These are phyloP conservation scores for Drosophila ustulata DNA, from an alignment of 2,888 invertebrate genomes.

Conservation along the genomic window DNA sequence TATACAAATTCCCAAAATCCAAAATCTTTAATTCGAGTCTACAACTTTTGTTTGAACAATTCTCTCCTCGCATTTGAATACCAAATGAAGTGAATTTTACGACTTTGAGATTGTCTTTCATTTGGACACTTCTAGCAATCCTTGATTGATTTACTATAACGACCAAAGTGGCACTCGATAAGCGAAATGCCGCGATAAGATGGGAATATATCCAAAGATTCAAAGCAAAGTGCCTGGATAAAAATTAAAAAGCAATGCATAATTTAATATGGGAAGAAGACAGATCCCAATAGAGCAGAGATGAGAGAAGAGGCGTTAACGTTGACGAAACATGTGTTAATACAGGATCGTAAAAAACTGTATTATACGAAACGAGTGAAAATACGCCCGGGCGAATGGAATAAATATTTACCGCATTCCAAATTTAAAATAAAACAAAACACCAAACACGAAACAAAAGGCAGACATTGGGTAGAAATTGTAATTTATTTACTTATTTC, in stretches of 20 bases:
- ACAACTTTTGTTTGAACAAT: constrained; percentile 1
- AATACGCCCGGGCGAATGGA: constrained; percentile 23
- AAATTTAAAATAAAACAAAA: constrained; percentile 70
- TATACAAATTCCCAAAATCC: not conserved
- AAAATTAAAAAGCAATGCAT: constrained; percentile 46
- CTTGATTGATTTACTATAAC: constrained; percentile 60
- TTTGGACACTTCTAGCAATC: constrained; percentile 6
- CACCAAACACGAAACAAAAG: constrained; percentile 37
- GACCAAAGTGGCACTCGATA: constrained; percentile 46
- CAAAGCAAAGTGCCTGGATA: constrained; percentile 42
- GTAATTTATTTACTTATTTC: constrained; percentile 66
- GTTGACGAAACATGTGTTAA: constrained; percentile 74
- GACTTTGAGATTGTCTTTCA: constrained; percentile 3
- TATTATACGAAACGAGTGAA: constrained; percentile 38
- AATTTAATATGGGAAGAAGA: constrained; percentile 11
- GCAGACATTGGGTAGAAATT: constrained; percentile 12
- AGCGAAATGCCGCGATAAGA: constrained; percentile 40
- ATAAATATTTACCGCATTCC: constrained; percentile 67
- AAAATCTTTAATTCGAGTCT: not conserved
- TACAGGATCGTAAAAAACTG: constrained; percentile 65
- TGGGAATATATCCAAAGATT: constrained; percentile 7
- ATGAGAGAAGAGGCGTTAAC: constrained; percentile 39
- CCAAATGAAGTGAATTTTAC: constrained; percentile 22
- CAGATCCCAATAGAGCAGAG: constrained; percentile 24
- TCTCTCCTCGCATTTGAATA: constrained; percentile 13